Evolutionary conservation across 1,140 invertebrate genomes (phyloP).

Genomic region (Philaenus spumarius): DNA sequence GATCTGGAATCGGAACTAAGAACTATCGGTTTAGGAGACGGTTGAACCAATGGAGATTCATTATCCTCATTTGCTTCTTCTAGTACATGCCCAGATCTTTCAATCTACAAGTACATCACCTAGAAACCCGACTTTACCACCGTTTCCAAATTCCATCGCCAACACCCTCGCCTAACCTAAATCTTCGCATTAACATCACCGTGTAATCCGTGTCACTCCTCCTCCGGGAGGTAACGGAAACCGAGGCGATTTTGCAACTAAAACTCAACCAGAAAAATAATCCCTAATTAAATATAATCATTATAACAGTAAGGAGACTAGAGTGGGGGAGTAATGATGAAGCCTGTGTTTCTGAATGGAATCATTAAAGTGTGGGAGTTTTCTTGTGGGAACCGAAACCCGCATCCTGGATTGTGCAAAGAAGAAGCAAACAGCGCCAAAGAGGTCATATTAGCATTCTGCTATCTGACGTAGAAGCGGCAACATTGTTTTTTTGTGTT

Average conservation of each 20-base stretch:
- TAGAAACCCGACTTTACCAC: too few species aligned
- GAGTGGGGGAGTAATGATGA: conserved; percentile 4
- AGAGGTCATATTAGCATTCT: conserved; percentile 17
- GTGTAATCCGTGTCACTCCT: neutral
- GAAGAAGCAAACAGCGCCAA: conserved; percentile 5
- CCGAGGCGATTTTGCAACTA: neutral
- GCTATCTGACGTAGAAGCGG: neutral
- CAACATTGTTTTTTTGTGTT: too few species aligned
- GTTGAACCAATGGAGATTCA: too few species aligned
- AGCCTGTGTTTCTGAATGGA: neutral
- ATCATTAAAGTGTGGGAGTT: conserved; percentile 16
- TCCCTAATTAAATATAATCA: conserved; percentile 15
- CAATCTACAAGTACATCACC: too few species aligned
- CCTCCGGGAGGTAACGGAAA: neutral
- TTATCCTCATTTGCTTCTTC: too few species aligned
- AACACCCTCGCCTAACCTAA: too few species aligned
- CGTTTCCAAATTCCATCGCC: too few species aligned
- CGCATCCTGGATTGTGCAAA: conserved; percentile 16
- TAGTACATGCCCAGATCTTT: too few species aligned
- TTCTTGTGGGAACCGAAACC: conserved; percentile 13
- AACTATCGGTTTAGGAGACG: too few species aligned
- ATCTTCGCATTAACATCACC: too few species aligned
- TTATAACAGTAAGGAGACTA: conserved; percentile 1
- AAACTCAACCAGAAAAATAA: neutral
- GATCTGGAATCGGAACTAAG: too few species aligned